Base-by-base conservation (phyloP, 2,113 vertebrate genomes). In the Picathartes gymnocephalus region DNA sequence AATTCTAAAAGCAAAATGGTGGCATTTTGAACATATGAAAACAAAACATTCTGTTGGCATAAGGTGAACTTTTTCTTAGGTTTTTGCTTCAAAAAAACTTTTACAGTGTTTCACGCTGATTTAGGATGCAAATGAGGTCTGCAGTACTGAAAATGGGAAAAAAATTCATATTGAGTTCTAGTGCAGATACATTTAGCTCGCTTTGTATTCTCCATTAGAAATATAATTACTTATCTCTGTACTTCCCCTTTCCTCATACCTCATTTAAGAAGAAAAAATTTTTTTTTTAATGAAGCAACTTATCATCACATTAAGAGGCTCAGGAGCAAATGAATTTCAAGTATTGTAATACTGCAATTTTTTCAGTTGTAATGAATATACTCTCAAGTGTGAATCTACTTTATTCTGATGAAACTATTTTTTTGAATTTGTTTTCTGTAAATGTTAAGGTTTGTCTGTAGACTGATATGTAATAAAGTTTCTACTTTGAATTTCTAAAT, bases 201-300 rank as follows among this genome's bases (percentile, higher is more conserved):
- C 48, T 88, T 92, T 53, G 13, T 72, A 57, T 88, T 77, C 79
- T 65, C 45, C 2, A 3, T 79, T 87, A 69, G 73, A 72, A 92
- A 44, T 73, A 20, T 31, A 82, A 90, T 81, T 89, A 64, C 70
- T 70, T 79, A 65, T 27, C 35, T 72, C 42, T 61, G 24, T 50
- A 53, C 33, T 87, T 92, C 61, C 31, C 7, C 61, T 91, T 95
- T 91, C 30, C 66, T 92, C 81, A 77, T 57, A 69, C 54, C 28
- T 68, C 78, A 92, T 89, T 87, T 76, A 72, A 92, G 94, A 80
- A 79, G 37, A 27, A 93, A 87, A 76, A 70, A 15, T 74, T 56
- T 89, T 68, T 37, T 64, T 81, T 87, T 50, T 70, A 82, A 95
- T 91, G 81, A 91, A 80, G 84, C 78, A 90, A 87, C 84, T 93